Base-by-base conservation (phyloP, 2,888 invertebrate genomes). In the Dendrolimus houi region DNA sequence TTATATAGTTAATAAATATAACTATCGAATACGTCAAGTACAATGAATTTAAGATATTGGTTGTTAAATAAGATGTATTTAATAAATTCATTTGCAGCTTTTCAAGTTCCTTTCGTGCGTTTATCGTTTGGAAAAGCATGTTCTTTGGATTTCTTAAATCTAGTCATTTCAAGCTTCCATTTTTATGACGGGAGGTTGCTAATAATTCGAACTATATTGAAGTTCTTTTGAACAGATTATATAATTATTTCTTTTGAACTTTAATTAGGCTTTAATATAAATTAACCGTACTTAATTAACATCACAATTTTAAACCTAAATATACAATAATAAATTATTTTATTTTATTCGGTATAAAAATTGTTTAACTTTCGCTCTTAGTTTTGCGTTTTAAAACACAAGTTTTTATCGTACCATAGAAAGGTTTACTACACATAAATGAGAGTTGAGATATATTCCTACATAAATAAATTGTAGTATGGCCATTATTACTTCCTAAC, bases 151-250 rank as follows among this genome's bases (percentile, higher is more conserved):
- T 71, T 67, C 68, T 75, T 79, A 83, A 77, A 79, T 87, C 87
- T 87, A 87, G 87, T 87, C 87, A 87, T 73, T 64, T 66, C 71
- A 68, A 71, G 74, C 84, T 85, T 85, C 83, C 85, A 79, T 72
- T 66, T 68, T 64, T 64, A 63, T 65, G 29, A 29, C 29, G 29
- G 29, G 29, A 29, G 6, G 29, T 29, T 29, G 29, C 29, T 29
- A 29, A 29, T 29, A 29, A 29, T 63, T 67, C 57, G 65, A 59
- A 63, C 64, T 55, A 56, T 61, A 69, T 70, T 63, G 61, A 56
- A 62, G 58, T 65, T 72, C 58, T 69, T 55, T 64, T 71, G 64
- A 85, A 85, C 85, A n/a, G n/a, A n/a, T n/a, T n/a, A n/a, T n/a
- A n/a, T n/a, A n/a, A n/a, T n/a, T n/a, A n/a, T n/a, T 65, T 72